Evolutionary conservation across 1,140 invertebrate species (phyloP), one percentile per base, ranked within the genome.

Genomic region (Homarus americanus): DNA sequence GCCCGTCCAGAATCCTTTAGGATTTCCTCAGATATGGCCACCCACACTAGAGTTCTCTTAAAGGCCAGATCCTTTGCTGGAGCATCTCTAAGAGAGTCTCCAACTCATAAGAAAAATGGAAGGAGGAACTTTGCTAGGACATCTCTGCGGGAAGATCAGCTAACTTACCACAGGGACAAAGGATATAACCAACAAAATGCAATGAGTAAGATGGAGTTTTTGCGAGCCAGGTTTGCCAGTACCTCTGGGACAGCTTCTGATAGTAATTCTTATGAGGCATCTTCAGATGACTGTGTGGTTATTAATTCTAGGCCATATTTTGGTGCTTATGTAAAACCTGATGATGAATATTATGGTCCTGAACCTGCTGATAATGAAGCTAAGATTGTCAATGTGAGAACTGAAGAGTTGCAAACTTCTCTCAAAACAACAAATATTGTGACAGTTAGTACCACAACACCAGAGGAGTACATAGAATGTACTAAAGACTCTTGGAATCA

Each of bases 1-100:
- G 79, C 87, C 36, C 79, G 87, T 17, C 87, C 87, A 63, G 87
- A 90, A 72, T 90, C 87, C 36, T 90, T 90, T 69, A 82, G 87
- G 66, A 28, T 90, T n/a, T 83, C 87, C 20, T 83, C 87, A 34
- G 87, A 90, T 41, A 83, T 83, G 79, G 87, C 79, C 20, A 75
- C 79, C 20, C 80, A 90, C 66, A 82, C 79, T 0, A 49, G 87
- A 38, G 79, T 90, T 1, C 87, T 90, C 44, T 80, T 90, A 40
- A 90, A 90, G 44, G 79, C 87, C 38, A 82, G 87, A 28, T 90
- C 87, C 7, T 90, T 90, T 58, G 87, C 79, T n/a, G 87, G 79
- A 28, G 69, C 79, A 32, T 89, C 87, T 44, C 41, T 89, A 41
- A 73, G 87, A 20, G 79, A 82, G 40, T 73, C 58, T 7, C 58